phyloP scores from a whole-genome alignment of 2,888 invertebrate genomes.

The Unio delphinus region DNA sequence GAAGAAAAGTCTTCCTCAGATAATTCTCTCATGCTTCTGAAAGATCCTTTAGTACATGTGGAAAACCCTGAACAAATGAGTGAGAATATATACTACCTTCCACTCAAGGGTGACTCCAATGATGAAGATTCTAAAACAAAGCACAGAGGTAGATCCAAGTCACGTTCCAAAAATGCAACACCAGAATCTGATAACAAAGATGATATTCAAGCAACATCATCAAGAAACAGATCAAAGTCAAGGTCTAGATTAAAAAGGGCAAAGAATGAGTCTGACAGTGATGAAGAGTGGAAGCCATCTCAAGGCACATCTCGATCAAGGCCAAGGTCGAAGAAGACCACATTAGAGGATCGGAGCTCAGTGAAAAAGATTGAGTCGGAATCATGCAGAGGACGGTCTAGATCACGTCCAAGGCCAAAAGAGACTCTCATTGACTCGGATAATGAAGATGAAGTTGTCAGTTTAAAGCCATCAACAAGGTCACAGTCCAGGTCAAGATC shows the following conservation, averaged over 20 bases:
- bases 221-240: slow-evolving; percentile 4
- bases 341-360: too few species aligned
- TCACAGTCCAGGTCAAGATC: slow-evolving; percentile 3
- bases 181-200: too few species aligned
- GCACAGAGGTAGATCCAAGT: too few species aligned
- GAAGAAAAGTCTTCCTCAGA: too few species aligned
- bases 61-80: too few species aligned
- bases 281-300: slow-evolving; percentile 1
- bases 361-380: neutral
- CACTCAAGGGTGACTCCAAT: too few species aligned
- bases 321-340: neutral
- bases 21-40: too few species aligned
- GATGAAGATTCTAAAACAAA: too few species aligned
- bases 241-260: slow-evolving; percentile 11
- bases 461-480: neutral
- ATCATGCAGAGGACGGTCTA: slow-evolving; percentile 1
- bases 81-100: too few species aligned
- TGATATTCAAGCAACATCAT: neutral
- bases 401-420: neutral
- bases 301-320: slow-evolving; percentile 5
- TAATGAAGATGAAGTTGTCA: neutral
- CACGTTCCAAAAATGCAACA: too few species aligned
- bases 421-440: neutral
- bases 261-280: slow-evolving; percentile 7
- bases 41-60: too few species aligned